phyloP scores from a whole-genome alignment of 37 sponge, comb jelly and placozoan species.

The Aphrocallistes beatrix region DNA sequence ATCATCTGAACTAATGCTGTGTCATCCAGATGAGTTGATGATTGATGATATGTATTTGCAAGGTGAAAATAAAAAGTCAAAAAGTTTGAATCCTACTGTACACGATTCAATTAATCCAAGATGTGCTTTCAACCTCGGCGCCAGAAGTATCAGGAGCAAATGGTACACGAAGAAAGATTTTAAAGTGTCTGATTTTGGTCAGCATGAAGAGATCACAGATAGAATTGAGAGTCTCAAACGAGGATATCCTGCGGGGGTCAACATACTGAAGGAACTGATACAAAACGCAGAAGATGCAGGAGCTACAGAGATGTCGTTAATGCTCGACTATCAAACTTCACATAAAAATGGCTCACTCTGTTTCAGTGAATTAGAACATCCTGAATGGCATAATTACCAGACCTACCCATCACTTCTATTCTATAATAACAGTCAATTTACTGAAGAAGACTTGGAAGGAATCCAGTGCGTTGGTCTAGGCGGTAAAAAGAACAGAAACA shows the following conservation, averaged over 20 bases:
- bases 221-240: conserved; percentile 54
- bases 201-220: conserved; percentile 53
- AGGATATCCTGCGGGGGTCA: conserved; percentile 47
- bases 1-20: not conserved
- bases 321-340: not conserved
- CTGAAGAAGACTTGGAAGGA: not conserved
- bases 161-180: not conserved
- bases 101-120: not conserved
- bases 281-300: conserved; percentile 12
- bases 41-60: not conserved
- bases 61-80: not conserved
- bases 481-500: not conserved
- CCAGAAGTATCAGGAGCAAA: not conserved
- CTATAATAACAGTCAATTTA: conserved; percentile 17
- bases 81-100: not conserved
- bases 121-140: not conserved
- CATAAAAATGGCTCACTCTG: not conserved
- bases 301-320: not conserved
- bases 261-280: conserved; percentile 62
- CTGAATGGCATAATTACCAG: not conserved
- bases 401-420: not conserved
- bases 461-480: not conserved
- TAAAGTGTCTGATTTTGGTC: conserved; percentile 32
- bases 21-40: not conserved
- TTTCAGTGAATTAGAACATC: not conserved